Percentiles rank a stretch among this genome's conserved stretches.
Conservation (phyloP, 1,140 invertebrate genomes). For the Zophobas morio region DNA sequence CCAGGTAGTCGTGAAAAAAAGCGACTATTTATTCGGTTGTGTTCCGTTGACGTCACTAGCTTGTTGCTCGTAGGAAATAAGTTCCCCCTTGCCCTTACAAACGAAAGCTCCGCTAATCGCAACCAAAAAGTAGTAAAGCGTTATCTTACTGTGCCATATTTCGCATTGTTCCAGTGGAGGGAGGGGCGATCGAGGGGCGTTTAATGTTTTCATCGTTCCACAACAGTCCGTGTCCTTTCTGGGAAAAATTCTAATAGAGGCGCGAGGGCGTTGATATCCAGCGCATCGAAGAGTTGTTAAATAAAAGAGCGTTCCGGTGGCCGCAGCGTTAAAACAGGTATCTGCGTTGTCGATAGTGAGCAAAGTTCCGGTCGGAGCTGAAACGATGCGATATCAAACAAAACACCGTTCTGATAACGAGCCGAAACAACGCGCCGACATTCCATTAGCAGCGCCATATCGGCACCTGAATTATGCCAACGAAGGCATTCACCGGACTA, state of each 20-base stretch:
- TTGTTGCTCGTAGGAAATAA: too few relatives aligned
- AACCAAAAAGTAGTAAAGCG: slow-evolving; percentile 20
- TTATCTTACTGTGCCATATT: slow-evolving; percentile 42
- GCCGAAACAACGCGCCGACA: slow-evolving; percentile 50
- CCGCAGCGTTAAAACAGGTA: slow-evolving; percentile 40
- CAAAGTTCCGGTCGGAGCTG: slow-evolving; percentile 47
- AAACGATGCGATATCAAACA: slow-evolving; percentile 50
- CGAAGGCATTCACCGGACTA: slow-evolving; percentile 41
- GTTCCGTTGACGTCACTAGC: too few relatives aligned
- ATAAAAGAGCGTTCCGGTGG: slow-evolving; percentile 28
- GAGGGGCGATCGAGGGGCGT: slow-evolving; percentile 39
- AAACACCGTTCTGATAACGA: slow-evolving; percentile 51
- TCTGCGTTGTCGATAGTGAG: slow-evolving; percentile 46
- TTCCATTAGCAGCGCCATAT: slow-evolving; percentile 49
- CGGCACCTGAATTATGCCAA: slow-evolving; percentile 52
- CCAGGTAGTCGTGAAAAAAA: too few relatives aligned
- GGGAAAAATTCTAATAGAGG: slow-evolving; percentile 28
- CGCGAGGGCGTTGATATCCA: slow-evolving; percentile 6
- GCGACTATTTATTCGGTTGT: too few relatives aligned
- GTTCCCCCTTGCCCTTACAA: too few relatives aligned
- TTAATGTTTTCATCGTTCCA: slow-evolving; percentile 40
- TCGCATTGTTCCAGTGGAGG: slow-evolving; percentile 21
- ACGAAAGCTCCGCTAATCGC: background rate
- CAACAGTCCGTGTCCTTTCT: slow-evolving; percentile 20
- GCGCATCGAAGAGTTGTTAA: slow-evolving; percentile 22